Conservation (phyloP, 2,113 vertebrate species). For the Gallinago undulata region DNA sequence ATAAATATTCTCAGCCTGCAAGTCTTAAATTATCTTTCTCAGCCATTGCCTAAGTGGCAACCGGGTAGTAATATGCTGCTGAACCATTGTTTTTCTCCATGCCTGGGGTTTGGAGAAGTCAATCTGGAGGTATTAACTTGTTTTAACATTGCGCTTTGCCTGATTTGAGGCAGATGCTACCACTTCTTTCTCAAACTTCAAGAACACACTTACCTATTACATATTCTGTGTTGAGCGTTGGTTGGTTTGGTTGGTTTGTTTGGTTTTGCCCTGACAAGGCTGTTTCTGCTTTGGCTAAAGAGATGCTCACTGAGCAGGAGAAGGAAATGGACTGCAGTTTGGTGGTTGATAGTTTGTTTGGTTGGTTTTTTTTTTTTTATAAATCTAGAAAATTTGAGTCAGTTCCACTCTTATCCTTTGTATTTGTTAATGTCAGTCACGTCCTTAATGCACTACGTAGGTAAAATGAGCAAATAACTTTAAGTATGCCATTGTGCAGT, state of each 20-base stretch:
- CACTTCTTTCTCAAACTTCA: background rate
- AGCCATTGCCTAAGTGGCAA: accelerated
- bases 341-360: background rate
- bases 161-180: background rate
- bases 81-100: accelerated
- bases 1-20: background rate
- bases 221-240: background rate
- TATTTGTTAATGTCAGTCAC: background rate
- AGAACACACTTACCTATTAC: accelerated
- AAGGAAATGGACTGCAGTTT: background rate
- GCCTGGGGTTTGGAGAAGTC: background rate
- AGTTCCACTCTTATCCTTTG: accelerated
- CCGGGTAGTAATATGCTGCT: background rate
- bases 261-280: background rate
- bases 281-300: background rate
- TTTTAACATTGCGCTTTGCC: background rate
- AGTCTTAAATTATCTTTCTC: background rate
- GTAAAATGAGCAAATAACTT: background rate
- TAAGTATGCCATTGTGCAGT: background rate
- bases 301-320: background rate
- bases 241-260: background rate
- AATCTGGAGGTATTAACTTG: background rate
- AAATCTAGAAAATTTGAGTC: accelerated
- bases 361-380: background rate
- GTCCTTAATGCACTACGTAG: accelerated